Evolutionary conservation across 2,888 invertebrate genomes (phyloP).

Genomic region (Pherbina coryleti): DNA sequence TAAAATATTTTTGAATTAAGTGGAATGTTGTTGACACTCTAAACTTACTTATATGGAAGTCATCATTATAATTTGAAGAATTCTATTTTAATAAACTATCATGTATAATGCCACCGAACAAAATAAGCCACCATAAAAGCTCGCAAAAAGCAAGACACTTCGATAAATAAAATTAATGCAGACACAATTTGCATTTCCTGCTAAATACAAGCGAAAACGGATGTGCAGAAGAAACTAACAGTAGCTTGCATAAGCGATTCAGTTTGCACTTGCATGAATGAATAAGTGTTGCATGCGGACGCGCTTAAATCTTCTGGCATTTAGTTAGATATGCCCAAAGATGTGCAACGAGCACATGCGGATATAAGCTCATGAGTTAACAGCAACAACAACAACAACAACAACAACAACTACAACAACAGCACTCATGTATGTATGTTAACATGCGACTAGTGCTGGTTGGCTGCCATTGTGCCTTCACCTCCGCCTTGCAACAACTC

Average conservation of each 20-base stretch:
- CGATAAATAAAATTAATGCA: not conserved
- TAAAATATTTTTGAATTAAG: too few relatives aligned
- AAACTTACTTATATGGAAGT: not conserved
- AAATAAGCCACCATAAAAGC: not conserved
- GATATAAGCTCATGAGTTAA: not conserved
- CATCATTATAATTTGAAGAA: not conserved
- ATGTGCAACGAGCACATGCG: slow-evolving; percentile 1
- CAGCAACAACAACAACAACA: not conserved
- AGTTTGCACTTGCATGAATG: not conserved
- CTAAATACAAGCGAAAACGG: slow-evolving; percentile 41
- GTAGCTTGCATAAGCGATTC: not conserved
- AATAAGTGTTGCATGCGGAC: not conserved
- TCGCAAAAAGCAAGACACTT: not conserved
- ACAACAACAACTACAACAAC: not conserved
- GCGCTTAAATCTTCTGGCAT: not conserved
- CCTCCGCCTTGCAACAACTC: not conserved
- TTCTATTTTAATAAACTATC: not conserved
- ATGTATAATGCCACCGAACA: not conserved
- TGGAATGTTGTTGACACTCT: too few relatives aligned
- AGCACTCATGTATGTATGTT: not conserved
- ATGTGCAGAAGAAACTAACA: slow-evolving; percentile 36
- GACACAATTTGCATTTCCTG: slow-evolving; percentile 5
- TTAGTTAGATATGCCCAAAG: slow-evolving; percentile 5
- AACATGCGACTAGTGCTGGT: too few relatives aligned
- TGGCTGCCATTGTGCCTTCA: not conserved